Conservation (phyloP, 1,140 invertebrate genomes). For the Cataglyphis hispanica region DNA sequence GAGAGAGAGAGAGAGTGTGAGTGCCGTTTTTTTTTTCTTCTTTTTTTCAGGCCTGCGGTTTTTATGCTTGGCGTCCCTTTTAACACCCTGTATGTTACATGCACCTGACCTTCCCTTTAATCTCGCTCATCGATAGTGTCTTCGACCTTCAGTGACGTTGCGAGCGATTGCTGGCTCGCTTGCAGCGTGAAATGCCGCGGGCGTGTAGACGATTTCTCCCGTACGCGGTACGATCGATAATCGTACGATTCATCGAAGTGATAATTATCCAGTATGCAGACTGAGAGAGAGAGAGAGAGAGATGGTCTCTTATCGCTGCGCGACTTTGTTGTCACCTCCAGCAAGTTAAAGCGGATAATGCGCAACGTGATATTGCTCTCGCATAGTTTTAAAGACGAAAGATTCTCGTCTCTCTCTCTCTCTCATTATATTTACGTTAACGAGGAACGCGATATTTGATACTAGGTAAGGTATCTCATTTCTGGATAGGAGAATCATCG, state of each 20-base stretch:
- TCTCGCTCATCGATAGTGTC: conserved; percentile 50
- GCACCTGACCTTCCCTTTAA: conserved; percentile 60
- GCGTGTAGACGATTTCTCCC: conserved; percentile 22
- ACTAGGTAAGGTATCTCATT: conserved; percentile 4
- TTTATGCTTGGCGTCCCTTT: conserved; percentile 42
- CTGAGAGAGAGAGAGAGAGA: not conserved
- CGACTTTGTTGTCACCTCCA: conserved; percentile 54
- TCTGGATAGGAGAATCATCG: not conserved
- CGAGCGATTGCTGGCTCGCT: conserved; percentile 32
- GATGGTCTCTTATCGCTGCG: not conserved
- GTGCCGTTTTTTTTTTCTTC: conserved; percentile 20
- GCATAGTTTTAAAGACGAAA: conserved; percentile 53
- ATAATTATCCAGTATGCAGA: conserved; percentile 43
- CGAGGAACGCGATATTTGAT: conserved; percentile 34
- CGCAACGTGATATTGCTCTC: conserved; percentile 34
- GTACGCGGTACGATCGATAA: conserved; percentile 32
- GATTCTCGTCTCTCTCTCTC: not conserved
- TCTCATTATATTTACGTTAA: conserved; percentile 43
- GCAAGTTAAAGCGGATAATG: conserved; percentile 53
- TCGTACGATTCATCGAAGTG: conserved; percentile 38
- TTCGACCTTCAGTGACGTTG: conserved; percentile 50
- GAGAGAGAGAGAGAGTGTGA: not conserved
- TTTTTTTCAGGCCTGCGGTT: not conserved
- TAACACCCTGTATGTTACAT: not conserved
- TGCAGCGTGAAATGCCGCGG: conserved; percentile 25